phyloP scores from a whole-genome alignment of 2,797 vertebrate genomes.

The Gallinago solitaria region DNA sequence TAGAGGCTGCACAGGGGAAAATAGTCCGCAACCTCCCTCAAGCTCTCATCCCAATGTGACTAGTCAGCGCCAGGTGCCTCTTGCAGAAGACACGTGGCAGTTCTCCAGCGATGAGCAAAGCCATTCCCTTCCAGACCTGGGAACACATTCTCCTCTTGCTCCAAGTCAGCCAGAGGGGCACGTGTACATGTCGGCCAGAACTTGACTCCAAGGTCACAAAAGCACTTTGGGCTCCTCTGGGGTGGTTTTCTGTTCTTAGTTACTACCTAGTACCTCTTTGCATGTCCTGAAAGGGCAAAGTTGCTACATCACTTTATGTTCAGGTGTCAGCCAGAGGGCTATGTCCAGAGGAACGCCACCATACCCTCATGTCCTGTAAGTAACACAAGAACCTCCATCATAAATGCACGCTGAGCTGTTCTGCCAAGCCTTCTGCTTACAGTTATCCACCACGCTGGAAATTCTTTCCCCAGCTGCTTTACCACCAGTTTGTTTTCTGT shows the following conservation, averaged over 20 bases:
- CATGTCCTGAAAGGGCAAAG: not conserved
- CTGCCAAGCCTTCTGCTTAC: not conserved
- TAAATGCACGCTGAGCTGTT: not conserved
- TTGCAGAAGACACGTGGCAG: not conserved
- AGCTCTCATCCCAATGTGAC: not conserved
- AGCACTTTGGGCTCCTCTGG: not conserved
- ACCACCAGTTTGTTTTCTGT: not conserved
- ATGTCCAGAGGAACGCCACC: not conserved
- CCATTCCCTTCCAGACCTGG: not conserved
- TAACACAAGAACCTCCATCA: not conserved
- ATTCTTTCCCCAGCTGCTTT: not conserved
- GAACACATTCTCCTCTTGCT: not conserved
- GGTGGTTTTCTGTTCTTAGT: not conserved
- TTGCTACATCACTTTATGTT: not conserved
- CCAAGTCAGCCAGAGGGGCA: not conserved
- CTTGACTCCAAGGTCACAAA: not conserved
- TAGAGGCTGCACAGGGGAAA: not conserved
- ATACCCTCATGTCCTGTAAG: not conserved
- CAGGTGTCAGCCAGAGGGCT: not conserved
- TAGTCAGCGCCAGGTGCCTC: constrained; percentile 25
- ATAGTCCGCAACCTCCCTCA: not conserved
- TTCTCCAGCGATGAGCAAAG: constrained; percentile 7
- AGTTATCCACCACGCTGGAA: not conserved
- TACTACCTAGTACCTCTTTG: not conserved
- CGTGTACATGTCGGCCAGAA: fast-evolving